These are phyloP conservation scores for Phasia obesa DNA, from an alignment of 2,888 invertebrate genomes.

Conservation along the genomic window DNA sequence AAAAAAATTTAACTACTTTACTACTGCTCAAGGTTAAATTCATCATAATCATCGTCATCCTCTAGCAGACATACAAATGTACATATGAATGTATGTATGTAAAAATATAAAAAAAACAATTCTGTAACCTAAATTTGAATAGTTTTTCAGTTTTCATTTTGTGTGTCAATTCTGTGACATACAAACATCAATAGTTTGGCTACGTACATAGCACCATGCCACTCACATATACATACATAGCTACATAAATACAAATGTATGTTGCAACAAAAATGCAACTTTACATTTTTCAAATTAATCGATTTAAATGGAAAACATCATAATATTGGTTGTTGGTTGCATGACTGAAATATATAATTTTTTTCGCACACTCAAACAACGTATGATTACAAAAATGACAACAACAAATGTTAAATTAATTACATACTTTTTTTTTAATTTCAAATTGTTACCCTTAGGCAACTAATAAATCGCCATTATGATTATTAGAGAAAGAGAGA, in stretches of 20 bases:
- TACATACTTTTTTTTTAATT: not conserved
- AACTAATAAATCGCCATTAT: not conserved
- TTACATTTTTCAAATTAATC: slow-evolving; percentile 36
- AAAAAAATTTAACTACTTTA: slow-evolving; percentile 7
- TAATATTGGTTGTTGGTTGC: slow-evolving; percentile 26
- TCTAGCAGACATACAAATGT: slow-evolving; percentile 31
- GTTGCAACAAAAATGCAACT: slow-evolving; percentile 42
- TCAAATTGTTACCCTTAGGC: slow-evolving; percentile 19
- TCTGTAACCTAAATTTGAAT: slow-evolving; percentile 38
- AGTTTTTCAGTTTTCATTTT: slow-evolving; percentile 10
- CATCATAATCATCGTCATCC: slow-evolving; percentile 49
- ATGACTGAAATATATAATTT: slow-evolving; percentile 14
- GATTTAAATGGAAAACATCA: slow-evolving; percentile 35
- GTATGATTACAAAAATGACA: slow-evolving; percentile 1
- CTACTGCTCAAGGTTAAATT: slow-evolving; percentile 41
- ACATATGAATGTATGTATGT: too few relatives aligned
- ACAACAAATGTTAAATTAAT: slow-evolving; percentile 13
- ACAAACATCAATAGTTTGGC: slow-evolving; percentile 21
- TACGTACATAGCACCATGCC: not conserved
- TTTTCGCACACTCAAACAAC: not conserved
- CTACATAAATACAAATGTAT: not conserved
- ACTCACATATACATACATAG: not conserved
- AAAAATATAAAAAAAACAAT: slow-evolving; percentile 45
- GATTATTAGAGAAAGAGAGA: too few relatives aligned
- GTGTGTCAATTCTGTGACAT: slow-evolving; percentile 26